phyloP scores from a whole-genome alignment of 2,888 invertebrate species.

The Oegoconia quadripuncta region DNA sequence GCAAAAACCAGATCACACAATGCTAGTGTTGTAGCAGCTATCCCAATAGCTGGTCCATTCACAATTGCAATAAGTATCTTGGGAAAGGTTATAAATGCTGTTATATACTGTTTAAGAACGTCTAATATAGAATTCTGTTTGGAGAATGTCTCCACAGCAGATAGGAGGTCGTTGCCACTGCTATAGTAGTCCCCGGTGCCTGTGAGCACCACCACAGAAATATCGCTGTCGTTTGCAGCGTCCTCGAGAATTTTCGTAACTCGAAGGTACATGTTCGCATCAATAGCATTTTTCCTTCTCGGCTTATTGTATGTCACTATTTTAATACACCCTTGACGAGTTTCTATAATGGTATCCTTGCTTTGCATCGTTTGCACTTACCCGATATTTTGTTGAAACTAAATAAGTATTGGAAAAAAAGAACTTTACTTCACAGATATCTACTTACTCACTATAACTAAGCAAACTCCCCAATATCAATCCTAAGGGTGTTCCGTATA shows the following conservation, averaged over 20 bases:
- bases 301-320: conserved; percentile 87
- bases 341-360: conserved; percentile 46
- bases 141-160: conserved; percentile 18
- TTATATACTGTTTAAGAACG: conserved; percentile 81
- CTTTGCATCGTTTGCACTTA: conserved; percentile 29
- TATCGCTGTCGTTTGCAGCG: conserved; percentile 82
- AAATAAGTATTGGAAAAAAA: no score
- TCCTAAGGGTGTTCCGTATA: no score
- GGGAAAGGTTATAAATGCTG: conserved; percentile 90
- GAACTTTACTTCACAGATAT: no score
- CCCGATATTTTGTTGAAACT: no score
- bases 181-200: conserved; percentile 90
- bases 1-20: conserved; percentile 95
- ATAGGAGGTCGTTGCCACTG: conserved; percentile 88
- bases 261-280: conserved; percentile 82
- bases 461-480: no score
- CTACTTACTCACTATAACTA: no score
- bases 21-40: conserved; percentile 90
- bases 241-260: conserved; percentile 82
- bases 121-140: conserved; percentile 31
- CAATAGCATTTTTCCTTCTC: conserved; percentile 88
- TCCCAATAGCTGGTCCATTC: conserved; percentile 97
- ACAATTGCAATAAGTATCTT: conserved; percentile 93
- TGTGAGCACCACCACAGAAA: conserved; percentile 86
- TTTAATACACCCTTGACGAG: conserved; percentile 43